These are phyloP conservation scores for Hipparchia sbordonii DNA, from an alignment of 2,888 invertebrate genomes.

Conservation along the genomic window DNA sequence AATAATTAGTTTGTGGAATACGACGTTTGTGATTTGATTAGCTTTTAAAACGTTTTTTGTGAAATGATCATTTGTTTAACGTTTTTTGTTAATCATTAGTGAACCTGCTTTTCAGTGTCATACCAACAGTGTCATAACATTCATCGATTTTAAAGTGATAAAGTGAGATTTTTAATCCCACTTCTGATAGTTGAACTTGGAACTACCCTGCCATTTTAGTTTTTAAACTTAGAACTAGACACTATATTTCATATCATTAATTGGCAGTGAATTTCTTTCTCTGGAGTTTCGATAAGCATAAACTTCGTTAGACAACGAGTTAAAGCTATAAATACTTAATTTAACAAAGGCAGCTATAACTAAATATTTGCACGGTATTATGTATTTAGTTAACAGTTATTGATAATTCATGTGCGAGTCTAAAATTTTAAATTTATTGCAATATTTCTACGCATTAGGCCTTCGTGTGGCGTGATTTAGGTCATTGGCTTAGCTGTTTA, in stretches of 20 bases:
- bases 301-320: too few species aligned
- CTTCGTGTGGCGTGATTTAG: neutral
- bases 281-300: neutral
- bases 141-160: too few species aligned
- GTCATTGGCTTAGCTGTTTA: neutral
- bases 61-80: too few species aligned
- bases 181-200: too few species aligned
- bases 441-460: conserved; percentile 9
- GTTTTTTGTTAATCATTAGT: too few species aligned
- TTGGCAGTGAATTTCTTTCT: neutral
- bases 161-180: too few species aligned
- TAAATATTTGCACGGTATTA: conserved; percentile 2
- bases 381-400: neutral
- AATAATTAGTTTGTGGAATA: too few species aligned
- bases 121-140: too few species aligned
- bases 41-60: too few species aligned
- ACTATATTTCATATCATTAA: neutral
- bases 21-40: too few species aligned
- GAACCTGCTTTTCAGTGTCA: neutral
- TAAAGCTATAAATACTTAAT: neutral
- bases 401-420: neutral
- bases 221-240: too few species aligned
- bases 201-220: too few species aligned
- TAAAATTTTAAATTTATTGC: neutral
- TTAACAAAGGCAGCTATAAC: neutral